Evolutionary conservation across 1,140 invertebrate genomes (phyloP), one percentile per base, ranked within the genome.

Genomic region (Melitaea cinxia): DNA sequence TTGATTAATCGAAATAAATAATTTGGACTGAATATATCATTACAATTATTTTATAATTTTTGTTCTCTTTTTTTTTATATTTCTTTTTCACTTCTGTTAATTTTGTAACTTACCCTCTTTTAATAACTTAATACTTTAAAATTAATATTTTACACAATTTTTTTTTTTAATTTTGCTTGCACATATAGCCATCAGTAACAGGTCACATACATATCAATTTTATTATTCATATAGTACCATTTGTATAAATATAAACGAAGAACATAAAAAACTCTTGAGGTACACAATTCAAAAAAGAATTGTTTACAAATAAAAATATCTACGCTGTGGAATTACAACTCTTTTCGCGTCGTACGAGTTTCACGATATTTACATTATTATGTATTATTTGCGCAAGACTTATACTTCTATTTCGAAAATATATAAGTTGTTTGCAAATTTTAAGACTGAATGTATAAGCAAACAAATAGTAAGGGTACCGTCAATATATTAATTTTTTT

Each of bases 241-340:
- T 83, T 79, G 80, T 81, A 79, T 73, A 77, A 82, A 76, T 81
- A 78, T 73, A 78, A 72, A 77, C 55, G 52, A 72, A 65, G 14
- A 71, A 65, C 58, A 66, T 52, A 65, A 59, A 68, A 68, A 65
- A 63, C 39, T 57, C 33, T 60, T 58, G 28, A 62, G 52, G 58
- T 68, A 61, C 33, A 69, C 63, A 67, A 66, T 69, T 66, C 49
- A 24, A 56, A 54, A 42, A 30, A 60, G 59, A 72, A 58, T 54
- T 65, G 62, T 70, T 60, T 57, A 60, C 52, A 53, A 70, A 60
- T 55, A 59, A 4, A 15, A 12, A 17, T 30, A 52, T 52, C 21
- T 21, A 23, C n/a, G 15, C 15, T 15, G 4, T 2, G 35, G n/a
- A 14, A 39, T 39, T 14, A 39, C 35, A 14, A 14, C 4, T 14